Percentiles rank a stretch among this genome's conserved stretches.
Conservation (phyloP, 1,140 invertebrate genomes). For the Papilio polyxenes region DNA sequence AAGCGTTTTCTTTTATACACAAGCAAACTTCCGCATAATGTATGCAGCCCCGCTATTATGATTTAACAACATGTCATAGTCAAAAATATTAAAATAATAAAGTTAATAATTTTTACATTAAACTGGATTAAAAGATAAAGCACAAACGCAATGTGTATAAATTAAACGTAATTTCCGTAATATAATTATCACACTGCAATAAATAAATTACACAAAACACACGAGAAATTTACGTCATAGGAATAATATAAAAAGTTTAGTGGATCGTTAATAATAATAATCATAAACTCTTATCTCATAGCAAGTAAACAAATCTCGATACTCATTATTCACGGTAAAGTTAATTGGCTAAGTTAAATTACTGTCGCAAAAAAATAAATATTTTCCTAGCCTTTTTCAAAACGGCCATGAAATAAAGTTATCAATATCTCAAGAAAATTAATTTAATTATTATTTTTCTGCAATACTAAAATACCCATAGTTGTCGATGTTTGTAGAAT, state of each 20-base stretch:
- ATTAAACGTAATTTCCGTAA: neutral
- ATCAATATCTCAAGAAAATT: too few species aligned
- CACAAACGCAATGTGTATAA: too few species aligned
- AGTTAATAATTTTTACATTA: too few species aligned
- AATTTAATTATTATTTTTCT: too few species aligned
- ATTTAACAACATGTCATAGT: too few species aligned
- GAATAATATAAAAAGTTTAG: neutral
- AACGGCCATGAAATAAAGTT: neutral
- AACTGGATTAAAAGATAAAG: too few species aligned
- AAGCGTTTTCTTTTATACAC: too few species aligned
- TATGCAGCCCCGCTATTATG: too few species aligned
- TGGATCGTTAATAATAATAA: neutral
- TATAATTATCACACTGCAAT: neutral
- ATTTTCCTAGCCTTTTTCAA: neutral
- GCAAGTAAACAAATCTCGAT: neutral
- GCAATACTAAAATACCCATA: too few species aligned
- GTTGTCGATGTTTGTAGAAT: too few species aligned
- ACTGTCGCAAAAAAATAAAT: neutral
- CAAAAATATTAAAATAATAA: too few species aligned
- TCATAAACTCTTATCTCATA: constrained; percentile 3
- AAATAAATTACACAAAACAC: neutral
- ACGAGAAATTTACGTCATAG: neutral
- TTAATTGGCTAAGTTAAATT: constrained; percentile 3
- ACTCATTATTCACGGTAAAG: constrained; percentile 3
- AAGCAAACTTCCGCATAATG: too few species aligned